These are phyloP conservation scores for Torymus tubicola DNA, from an alignment of 2,888 invertebrate genomes.

Conservation along the genomic window DNA sequence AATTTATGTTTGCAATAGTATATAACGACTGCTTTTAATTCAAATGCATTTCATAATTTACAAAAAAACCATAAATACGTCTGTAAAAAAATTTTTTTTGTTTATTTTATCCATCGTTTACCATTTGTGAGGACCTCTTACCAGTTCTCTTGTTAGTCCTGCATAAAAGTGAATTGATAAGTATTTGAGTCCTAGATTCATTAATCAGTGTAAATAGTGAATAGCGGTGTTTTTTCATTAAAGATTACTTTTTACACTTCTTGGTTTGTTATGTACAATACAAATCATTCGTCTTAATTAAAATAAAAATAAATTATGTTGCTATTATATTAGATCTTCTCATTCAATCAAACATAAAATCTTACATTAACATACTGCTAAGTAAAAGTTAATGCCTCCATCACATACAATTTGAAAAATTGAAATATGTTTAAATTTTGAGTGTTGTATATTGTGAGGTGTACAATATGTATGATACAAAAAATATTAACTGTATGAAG, in stretches of 20 bases:
- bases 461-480: constrained; percentile 8
- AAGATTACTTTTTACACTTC: constrained; percentile 30
- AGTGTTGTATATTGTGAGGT: neutral
- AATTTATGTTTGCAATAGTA: constrained; percentile 43
- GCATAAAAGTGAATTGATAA: constrained; percentile 11
- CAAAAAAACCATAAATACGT: neutral
- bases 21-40: constrained; percentile 41
- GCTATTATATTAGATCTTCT: constrained; percentile 8
- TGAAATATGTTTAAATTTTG: neutral
- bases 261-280: neutral
- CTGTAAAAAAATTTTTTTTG: neutral
- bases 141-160: constrained; percentile 30
- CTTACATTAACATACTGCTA: neutral
- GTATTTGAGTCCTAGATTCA: constrained; percentile 37
- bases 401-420: too few relatives aligned
- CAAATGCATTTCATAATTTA: constrained; percentile 45
- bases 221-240: constrained; percentile 24
- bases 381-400: too few relatives aligned
- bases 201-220: constrained; percentile 48
- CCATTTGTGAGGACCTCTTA: constrained; percentile 3
- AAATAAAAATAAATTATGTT: neutral
- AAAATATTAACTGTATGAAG: neutral
- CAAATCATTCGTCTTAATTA: neutral
- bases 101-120: neutral
- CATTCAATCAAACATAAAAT: neutral